Evolutionary conservation across 2,888 invertebrate species (phyloP).

Genomic region (Chesias legatella): DNA sequence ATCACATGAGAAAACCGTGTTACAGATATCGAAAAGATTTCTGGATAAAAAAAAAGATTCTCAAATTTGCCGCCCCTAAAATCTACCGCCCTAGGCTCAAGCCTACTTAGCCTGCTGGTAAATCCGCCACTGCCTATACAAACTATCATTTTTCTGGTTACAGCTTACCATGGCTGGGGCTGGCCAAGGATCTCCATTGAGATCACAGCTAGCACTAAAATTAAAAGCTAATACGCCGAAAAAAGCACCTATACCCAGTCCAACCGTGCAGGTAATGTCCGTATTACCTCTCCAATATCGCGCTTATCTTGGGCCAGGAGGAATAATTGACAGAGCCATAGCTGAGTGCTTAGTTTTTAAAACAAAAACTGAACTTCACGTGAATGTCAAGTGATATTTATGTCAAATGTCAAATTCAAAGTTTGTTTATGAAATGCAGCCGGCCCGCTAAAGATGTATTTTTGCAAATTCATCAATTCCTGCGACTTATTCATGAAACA

Average conservation of each 20-base stretch:
- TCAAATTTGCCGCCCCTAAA: too few relatives aligned
- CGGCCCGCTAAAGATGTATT: constrained; percentile 5
- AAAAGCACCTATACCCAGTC: constrained; percentile 68
- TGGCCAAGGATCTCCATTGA: constrained; percentile 87
- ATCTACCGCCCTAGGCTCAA: too few relatives aligned
- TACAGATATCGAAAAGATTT: too few relatives aligned
- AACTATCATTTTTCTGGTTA: constrained; percentile 27
- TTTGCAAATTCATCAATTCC: constrained; percentile 2
- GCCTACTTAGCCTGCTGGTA: too few relatives aligned
- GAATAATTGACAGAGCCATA: background rate
- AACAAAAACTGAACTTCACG: background rate
- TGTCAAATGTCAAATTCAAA: too few relatives aligned
- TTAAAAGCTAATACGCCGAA: constrained; percentile 82
- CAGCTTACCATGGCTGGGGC: constrained; percentile 76
- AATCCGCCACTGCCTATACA: too few relatives aligned
- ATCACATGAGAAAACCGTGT: too few relatives aligned
- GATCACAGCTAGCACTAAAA: constrained; percentile 85
- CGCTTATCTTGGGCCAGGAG: background rate
- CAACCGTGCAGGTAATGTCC: constrained; percentile 65
- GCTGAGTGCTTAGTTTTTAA: background rate
- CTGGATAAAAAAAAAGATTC: too few relatives aligned
- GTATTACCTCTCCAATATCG: background rate
- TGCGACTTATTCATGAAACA: background rate
- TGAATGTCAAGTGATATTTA: constrained; percentile 4
- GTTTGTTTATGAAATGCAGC: constrained; percentile 8